Percentiles rank a stretch among this genome's conserved stretches.
Evolutionary conservation across 2,113 vertebrate species (phyloP).

Genomic region (Poecilia latipinna): DNA sequence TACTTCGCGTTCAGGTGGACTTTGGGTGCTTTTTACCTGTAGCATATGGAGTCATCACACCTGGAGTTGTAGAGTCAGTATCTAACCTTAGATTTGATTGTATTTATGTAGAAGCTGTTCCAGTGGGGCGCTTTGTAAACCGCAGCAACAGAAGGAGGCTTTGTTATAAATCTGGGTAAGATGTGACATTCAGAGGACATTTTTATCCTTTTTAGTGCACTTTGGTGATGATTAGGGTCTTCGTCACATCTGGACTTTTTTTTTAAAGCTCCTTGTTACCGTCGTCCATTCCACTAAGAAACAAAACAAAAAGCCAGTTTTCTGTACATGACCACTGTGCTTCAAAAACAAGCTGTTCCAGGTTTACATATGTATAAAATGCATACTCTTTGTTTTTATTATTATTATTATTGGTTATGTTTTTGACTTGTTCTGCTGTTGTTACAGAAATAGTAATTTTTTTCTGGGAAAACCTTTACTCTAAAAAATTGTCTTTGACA

Average conservation of each 20-base stretch:
- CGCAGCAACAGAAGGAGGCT: conserved; percentile 67
- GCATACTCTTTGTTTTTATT: conserved; percentile 65
- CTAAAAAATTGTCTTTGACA: conserved; percentile 87
- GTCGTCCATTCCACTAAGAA: conserved; percentile 68
- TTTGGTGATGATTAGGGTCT: conserved; percentile 50
- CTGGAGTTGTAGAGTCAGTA: conserved; percentile 72
- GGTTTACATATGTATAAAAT: conserved; percentile 83
- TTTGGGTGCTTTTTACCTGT: conserved; percentile 74
- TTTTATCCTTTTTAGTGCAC: background rate
- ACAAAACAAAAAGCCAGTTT: conserved; percentile 77
- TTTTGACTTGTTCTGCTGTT: conserved; percentile 77
- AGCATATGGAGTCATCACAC: conserved; percentile 77
- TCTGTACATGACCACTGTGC: conserved; percentile 83
- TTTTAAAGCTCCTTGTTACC: conserved; percentile 69
- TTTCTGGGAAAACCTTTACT: conserved; percentile 78
- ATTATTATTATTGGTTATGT: conserved; percentile 50
- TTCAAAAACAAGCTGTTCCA: conserved; percentile 78
- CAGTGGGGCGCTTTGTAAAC: conserved; percentile 76
- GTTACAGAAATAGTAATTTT: conserved; percentile 78
- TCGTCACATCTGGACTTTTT: conserved; percentile 68
- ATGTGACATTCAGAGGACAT: conserved; percentile 31
- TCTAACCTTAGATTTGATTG: conserved; percentile 86
- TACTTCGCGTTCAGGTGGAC: conserved; percentile 39
- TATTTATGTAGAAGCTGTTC: conserved; percentile 91
- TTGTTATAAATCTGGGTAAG: conserved; percentile 49